Evolutionary conservation across 64 coral and sea anemone species (phyloP), one percentile per base, ranked within the genome.

Genomic region (Acropora tenuis): DNA sequence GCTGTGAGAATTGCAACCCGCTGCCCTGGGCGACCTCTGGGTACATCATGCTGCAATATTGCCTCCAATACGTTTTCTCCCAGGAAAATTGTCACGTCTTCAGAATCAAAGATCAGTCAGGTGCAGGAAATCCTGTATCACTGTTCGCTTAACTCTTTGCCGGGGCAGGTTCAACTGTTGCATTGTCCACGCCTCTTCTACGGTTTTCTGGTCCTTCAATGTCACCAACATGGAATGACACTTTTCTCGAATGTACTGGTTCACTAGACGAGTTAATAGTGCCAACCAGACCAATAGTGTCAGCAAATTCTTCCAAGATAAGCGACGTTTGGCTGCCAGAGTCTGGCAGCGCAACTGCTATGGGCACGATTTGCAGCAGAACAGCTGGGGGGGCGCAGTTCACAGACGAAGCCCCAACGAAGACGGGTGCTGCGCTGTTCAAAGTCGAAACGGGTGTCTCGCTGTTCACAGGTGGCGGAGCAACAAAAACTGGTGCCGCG

Each of bases 161-260:
- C 1, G 20, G 15, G 87, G 87, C 40, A 90, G 47, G 58, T 90
- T 90, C 5, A 89, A 44, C 9, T 77, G 77, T 16, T 61, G 65
- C 13, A 94, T 72, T 41, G 86, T 94, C 69, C 80, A 94, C 5
- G 92, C 92, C 77, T 89, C 92, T 11, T 80, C 71, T 50, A 80
- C 66, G 42, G 74, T 11, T 47, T 15, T 30, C 10, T 50, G 68
- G 2, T 47, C 15, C 86, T 13, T 17, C 61, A 57, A 2, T 43
- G 7, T n/a, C 63, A 41, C 19, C 48, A 78, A 89, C 78, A 11
- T 17, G 40, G 69, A 94, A 93, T 41, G 92, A 94, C 72, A 94
- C 67, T 68, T 89, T 94, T 18, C 67, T 82, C 16, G 86, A 88
- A 48, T 5, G 66, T 19, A 46, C 13, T 4, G 71, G n/a, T 69